Evolutionary conservation across 2,888 invertebrate species (phyloP).

Genomic region (Apamea sordens): DNA sequence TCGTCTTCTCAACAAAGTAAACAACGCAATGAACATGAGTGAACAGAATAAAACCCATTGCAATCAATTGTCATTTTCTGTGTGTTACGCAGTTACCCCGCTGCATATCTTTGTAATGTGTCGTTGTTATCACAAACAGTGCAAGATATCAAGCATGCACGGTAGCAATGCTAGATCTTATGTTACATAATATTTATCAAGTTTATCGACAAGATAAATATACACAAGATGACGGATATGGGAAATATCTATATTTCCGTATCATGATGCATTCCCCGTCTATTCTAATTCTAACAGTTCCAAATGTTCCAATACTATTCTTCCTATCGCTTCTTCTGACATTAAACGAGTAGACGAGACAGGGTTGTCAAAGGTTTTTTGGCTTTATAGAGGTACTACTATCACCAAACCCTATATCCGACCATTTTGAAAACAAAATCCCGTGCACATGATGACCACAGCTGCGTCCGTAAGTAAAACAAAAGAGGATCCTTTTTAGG

Average conservation of each 20-base stretch:
- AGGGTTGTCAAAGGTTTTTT: neutral
- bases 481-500: too few species aligned
- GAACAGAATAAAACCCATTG: too few species aligned
- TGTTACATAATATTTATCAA: neutral
- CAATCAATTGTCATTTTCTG: too few species aligned
- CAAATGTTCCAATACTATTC: neutral
- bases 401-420: too few species aligned
- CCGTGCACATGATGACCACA: too few species aligned
- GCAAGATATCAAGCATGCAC: neutral
- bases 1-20: too few species aligned
- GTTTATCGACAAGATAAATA: conserved; percentile 26
- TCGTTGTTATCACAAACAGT: neutral
- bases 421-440: too few species aligned
- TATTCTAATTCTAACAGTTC: conserved; percentile 6
- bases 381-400: too few species aligned
- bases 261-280: conserved; percentile 13
- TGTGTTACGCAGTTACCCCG: too few species aligned
- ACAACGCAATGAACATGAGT: too few species aligned
- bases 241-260: neutral
- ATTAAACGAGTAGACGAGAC: neutral
- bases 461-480: too few species aligned
- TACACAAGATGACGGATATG: conserved; percentile 12
- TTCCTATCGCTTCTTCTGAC: conserved; percentile 4
- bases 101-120: neutral
- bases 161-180: neutral